These are phyloP conservation scores for Parascotia fuliginaria DNA, from an alignment of 2,888 invertebrate species.

Conservation along the genomic window DNA sequence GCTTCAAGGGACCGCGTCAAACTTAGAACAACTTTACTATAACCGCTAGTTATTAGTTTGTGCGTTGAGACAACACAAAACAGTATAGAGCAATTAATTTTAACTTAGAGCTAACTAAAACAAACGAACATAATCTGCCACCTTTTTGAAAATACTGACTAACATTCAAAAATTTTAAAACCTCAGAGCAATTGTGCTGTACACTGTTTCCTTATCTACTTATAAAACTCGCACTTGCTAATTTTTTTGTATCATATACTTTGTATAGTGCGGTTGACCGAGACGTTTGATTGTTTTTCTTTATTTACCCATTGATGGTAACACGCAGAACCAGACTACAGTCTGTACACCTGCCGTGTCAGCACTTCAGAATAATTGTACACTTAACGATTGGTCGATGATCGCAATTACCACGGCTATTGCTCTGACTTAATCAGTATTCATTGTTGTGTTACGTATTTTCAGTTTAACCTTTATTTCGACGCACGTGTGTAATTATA, in stretches of 20 bases:
- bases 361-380: slow-evolving; percentile 62
- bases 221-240: slow-evolving; percentile 27
- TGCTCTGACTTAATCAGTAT: slow-evolving; percentile 45
- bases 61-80: too few relatives aligned
- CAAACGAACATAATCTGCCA: too few relatives aligned
- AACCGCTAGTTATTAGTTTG: too few relatives aligned
- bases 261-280: slow-evolving; percentile 40
- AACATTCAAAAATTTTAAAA: too few relatives aligned
- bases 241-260: slow-evolving; percentile 35
- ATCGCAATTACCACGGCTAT: slow-evolving; percentile 54
- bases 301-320: slow-evolving; percentile 50
- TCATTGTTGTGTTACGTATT: slow-evolving; percentile 30
- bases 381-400: slow-evolving; percentile 57
- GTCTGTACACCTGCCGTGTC: slow-evolving; percentile 62
- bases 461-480: slow-evolving; percentile 12
- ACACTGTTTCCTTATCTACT: too few relatives aligned
- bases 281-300: slow-evolving; percentile 47
- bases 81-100: too few relatives aligned
- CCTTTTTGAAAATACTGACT: too few relatives aligned
- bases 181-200: too few relatives aligned
- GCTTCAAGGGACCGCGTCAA: too few relatives aligned
- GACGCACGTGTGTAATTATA: slow-evolving; percentile 12
- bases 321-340: slow-evolving; percentile 51
- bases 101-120: too few relatives aligned
- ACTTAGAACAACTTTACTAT: too few relatives aligned